Evolutionary conservation across 2,888 invertebrate genomes (phyloP).

Genomic region (Schrankia costaestrigalis): DNA sequence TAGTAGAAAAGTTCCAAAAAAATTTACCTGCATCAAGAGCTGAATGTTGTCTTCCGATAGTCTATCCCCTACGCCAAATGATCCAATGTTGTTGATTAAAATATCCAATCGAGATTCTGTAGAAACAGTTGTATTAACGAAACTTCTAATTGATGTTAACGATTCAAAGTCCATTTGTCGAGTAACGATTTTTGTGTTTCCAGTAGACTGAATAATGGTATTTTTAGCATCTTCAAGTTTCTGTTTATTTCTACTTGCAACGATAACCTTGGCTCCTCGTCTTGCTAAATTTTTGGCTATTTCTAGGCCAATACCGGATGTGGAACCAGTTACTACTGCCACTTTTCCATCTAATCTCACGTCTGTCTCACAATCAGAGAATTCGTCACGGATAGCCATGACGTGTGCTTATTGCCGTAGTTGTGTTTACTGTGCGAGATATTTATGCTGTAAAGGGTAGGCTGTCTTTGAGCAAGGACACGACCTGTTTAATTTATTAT

Average conservation of each 20-base stretch:
- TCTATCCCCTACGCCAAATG: constrained; percentile 60
- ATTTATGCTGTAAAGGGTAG: neutral
- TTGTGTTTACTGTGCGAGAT: constrained; percentile 15
- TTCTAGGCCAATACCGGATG: constrained; percentile 58
- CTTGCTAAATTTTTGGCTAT: constrained; percentile 63
- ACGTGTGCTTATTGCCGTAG: constrained; percentile 6
- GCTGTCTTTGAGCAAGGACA: neutral
- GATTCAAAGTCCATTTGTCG: constrained; percentile 75
- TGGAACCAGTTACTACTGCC: constrained; percentile 63
- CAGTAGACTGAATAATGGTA: constrained; percentile 39
- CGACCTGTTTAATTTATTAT: neutral
- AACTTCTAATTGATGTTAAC: constrained; percentile 75
- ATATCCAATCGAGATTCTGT: constrained; percentile 72
- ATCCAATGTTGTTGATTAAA: constrained; percentile 73
- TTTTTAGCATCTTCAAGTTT: constrained; percentile 43
- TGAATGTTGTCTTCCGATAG: constrained; percentile 82
- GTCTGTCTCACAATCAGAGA: constrained; percentile 46
- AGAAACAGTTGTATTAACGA: constrained; percentile 76
- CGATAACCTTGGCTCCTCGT: constrained; percentile 78
- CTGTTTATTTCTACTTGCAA: constrained; percentile 72
- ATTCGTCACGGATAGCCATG: constrained; percentile 43
- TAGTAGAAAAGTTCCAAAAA: constrained; percentile 57
- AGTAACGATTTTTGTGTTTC: constrained; percentile 40
- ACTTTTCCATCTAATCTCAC: constrained; percentile 54
- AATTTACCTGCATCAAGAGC: constrained; percentile 81